These are phyloP conservation scores for Menidia beryllina DNA, from an alignment of 2,113 vertebrate species.

Conservation along the genomic window DNA sequence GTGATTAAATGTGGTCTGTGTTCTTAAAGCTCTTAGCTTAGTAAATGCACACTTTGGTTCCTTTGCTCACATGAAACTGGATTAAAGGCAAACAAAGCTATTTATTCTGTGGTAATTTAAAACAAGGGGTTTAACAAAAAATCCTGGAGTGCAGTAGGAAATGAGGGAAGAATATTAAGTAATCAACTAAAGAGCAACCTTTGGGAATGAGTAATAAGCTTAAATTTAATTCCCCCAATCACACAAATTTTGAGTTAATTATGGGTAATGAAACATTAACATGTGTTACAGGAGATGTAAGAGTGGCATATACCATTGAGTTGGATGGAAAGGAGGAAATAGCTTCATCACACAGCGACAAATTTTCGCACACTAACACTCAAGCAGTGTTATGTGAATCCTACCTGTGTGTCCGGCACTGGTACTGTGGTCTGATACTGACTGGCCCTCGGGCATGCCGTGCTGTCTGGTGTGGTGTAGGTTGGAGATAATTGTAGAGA, in stretches of 20 bases:
- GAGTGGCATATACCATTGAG: conserved; percentile 29
- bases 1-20: conserved; percentile 72
- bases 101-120: conserved; percentile 81
- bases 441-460: conserved; percentile 94
- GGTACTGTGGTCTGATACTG: conserved; percentile 88
- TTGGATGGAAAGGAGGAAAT: conserved; percentile 23
- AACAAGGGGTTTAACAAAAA: conserved; percentile 74
- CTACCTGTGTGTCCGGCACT: conserved; percentile 91
- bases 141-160: conserved; percentile 71
- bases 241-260: conserved; percentile 78
- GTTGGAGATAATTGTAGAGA: conserved; percentile 95
- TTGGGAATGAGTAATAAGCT: conserved; percentile 80
- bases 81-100: conserved; percentile 83
- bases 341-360: neutral
- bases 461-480: conserved; percentile 93
- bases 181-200: conserved; percentile 77
- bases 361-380: neutral
- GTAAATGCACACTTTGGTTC: conserved; percentile 62
- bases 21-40: conserved; percentile 71
- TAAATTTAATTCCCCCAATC: conserved; percentile 75
- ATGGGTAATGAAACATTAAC: conserved; percentile 62
- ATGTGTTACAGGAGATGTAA: conserved; percentile 46
- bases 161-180: conserved; percentile 79
- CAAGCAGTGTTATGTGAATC: conserved; percentile 46
- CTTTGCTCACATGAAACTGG: conserved; percentile 74